Base-by-base conservation (phyloP, 2,113 vertebrate species). In the Sander lucioperca region DNA sequence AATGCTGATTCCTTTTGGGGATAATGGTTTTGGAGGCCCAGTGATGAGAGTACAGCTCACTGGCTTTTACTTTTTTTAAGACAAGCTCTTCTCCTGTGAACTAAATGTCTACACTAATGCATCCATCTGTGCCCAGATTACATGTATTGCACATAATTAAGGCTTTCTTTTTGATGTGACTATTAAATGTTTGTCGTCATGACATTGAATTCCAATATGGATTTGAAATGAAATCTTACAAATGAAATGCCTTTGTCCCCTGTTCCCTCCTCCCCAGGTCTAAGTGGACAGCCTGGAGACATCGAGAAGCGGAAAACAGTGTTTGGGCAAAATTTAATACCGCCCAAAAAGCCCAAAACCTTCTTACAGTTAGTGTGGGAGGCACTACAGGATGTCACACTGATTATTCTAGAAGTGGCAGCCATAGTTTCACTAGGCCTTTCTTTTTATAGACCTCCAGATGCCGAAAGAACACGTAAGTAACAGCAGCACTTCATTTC, bases 331-430 rank as follows among this genome's bases (percentile, higher is more conserved):
- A 99, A 99, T 94, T 94, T 98, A 93, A 99, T 99, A 98, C 98
- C 98, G 95, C 98, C 98, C 94, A 99, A 99, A 97, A 99, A 99
- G 96, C 96, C 98, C 97, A 99, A 99, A 98, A 99, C 98, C 64
- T 99, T 99, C 97, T 97, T 99, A 96, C 98, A 99, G 66, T 98
- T 99, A 99, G 98, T 99, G 92, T 99, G 98, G 98, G 98, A 99
- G 97, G 98, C 98, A 86, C 96, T 99, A 94, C 98, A 99, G 94
- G 98, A 99, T 23, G 98, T 99, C 95, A 99, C 98, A 57, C 96
- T 99, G 95, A 99, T 99, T 95, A 99, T 99, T 93, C 96, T 99
- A 94, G 98, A 99, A 97, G 97, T 99, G 95, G 98, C 98, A 97
- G 98, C 98, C 66, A 95, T 99, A 97, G 96, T 99, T 95, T 99